Base-by-base conservation (phyloP, 2,797 vertebrate species). In the Chiloscyllium punctatum region DNA sequence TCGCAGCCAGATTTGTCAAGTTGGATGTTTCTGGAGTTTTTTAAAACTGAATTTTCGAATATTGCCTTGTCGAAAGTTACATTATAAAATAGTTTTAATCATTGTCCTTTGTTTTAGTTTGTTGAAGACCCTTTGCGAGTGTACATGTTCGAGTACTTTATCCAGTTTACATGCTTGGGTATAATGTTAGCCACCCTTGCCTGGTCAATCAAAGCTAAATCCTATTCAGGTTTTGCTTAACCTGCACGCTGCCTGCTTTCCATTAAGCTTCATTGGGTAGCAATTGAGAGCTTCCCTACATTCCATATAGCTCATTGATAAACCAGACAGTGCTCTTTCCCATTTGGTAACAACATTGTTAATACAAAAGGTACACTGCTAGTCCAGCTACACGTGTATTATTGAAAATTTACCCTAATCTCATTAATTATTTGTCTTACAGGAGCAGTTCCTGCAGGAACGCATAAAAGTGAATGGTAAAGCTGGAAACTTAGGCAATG, bases 381-480 rank as follows among this genome's bases (percentile, higher is more conserved):
- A 15, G 33, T 25, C 88, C 30, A n/a, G 18, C 27, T 33, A 33
- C 9, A 5, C 13, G 33, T 21, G 16, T n/a, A 7, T 7, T 23
- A n/a, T 23, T 62, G 62, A 68, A 68, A 92, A 69, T 62, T 42
- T 23, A 69, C 11, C 57, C 33, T 66, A 25, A 16, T 23, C 33
- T 48, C 27, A 84, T 21, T 84, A 84, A 84, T 62, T 69, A 37
- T 7, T 87, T 2, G 96, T 42, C 92, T 96, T 95, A 4, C 97
- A 99, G 99, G 99, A 99, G 97, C 98, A 99, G 97, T 99, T 99
- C 97, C 98, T 99, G 96, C 99, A 99, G 97, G 98, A 99, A 84
- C 98, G 99, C 79, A 99, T 99, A 97, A 99, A 99, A 96, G 99
- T 99, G 96, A 99, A 99, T 0, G 99, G 99, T 11, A 99, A 99